Evolutionary conservation across 2,113 vertebrate species (phyloP), one percentile per base, ranked within the genome.

Genomic region (Zosterops hypoxanthus): DNA sequence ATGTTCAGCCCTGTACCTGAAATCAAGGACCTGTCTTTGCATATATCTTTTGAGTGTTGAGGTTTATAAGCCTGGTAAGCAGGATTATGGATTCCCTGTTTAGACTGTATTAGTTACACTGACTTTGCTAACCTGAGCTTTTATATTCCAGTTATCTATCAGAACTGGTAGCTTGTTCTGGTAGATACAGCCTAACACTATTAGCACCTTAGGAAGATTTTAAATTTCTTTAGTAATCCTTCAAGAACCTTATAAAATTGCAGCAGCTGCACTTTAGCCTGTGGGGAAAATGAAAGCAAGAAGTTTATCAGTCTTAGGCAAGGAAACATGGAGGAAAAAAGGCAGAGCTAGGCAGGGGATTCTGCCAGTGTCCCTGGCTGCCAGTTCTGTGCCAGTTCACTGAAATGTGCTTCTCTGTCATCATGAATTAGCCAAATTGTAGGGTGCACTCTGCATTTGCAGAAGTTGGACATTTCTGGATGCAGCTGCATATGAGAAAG

Each of bases 201-300:
- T 88, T 90, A 83, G 63, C 41, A 87, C 80, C 76, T 83, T 14
- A 72, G 59, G 87, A 94, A 92, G 82, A 85, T 77, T 94, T 94
- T 12, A 95, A 63, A 77, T 94, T 82, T 88, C 60, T 83, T 86
- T 33, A 72, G 59, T 44, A 91, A 95, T 90, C 79, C 56, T 81
- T 77, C 85, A 86, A 75, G 64, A 81, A 66, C 68, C 50, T 83
- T 46, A 16, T 42, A 82, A 94, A 93, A 96, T 81, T 87, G 71
- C 82, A 73, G 63, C 21, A 70, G 63, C 71, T 91, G 85, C 75
- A 83, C 88, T 93, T 88, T 15, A 83, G 85, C 71, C 77, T 26
- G 28, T 20, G 12, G 71, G 76, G 52, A 44, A 94, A 88, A 81
- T 34, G 68, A 55, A 96, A 70, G 70, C 86, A 92, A 33, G 55